Percentiles rank a stretch among this genome's conserved stretches.
Evolutionary conservation across 2,888 invertebrate species (phyloP).

Genomic region (Xylocampa areola): DNA sequence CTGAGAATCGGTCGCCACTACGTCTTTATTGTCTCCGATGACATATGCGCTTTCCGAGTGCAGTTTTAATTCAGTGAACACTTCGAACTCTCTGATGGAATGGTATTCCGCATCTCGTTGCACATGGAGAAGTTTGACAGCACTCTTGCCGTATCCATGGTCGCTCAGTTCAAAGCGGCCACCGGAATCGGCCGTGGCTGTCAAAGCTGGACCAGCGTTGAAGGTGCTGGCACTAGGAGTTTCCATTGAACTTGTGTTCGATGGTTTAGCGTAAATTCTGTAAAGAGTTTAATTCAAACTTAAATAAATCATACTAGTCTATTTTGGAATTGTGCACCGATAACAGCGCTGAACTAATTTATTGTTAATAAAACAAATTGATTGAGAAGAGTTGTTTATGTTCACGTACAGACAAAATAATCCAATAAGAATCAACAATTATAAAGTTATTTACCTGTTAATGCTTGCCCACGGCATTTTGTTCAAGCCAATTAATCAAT

Average conservation of each 20-base stretch:
- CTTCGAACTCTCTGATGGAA: conserved; percentile 93
- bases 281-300: conserved; percentile 46
- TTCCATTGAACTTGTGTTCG: conserved; percentile 80
- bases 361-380: conserved; percentile 32
- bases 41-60: conserved; percentile 93
- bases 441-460: conserved; percentile 77
- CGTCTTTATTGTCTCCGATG: conserved; percentile 93
- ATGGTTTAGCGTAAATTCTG: conserved; percentile 87
- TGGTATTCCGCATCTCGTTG: conserved; percentile 92
- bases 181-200: conserved; percentile 83
- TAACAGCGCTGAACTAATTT: conserved; percentile 38
- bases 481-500: conserved; percentile 53
- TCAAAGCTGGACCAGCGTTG: conserved; percentile 65
- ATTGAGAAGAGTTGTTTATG: conserved; percentile 4
- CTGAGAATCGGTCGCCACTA: conserved; percentile 95
- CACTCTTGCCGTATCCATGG: conserved; percentile 93
- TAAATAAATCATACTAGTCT: conserved; percentile 26
- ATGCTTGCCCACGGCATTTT: conserved; percentile 88
- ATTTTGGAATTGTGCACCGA: conserved; percentile 39
- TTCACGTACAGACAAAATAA: conserved; percentile 11
- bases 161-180: conserved; percentile 91
- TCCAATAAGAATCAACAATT: conserved; percentile 5
- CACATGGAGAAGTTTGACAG: conserved; percentile 93
- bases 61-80: conserved; percentile 92
- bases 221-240: conserved; percentile 42